Conservation (phyloP, 2,113 vertebrate genomes). For the Centropus bengalensis region DNA sequence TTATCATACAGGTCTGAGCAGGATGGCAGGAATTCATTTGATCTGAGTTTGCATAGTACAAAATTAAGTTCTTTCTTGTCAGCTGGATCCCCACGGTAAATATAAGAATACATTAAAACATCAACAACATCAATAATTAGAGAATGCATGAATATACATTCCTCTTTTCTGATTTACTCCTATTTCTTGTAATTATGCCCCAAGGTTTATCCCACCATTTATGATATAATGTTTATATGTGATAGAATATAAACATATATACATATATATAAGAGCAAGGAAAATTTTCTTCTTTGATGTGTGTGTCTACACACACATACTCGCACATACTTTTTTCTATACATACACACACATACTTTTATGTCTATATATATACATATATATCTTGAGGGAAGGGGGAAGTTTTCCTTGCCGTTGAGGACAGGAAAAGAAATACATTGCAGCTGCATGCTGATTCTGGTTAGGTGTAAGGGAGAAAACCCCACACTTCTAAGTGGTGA, state of each 20-base stretch:
- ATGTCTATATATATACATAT: background rate
- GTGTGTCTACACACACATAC: background rate
- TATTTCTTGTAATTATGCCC: background rate
- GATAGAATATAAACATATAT: background rate
- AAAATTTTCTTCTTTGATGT: conserved; percentile 15
- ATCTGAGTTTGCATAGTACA: conserved; percentile 38
- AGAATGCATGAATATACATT: background rate
- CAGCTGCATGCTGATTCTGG: background rate
- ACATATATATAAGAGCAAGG: background rate
- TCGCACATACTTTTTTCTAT: no score
- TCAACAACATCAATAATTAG: background rate
- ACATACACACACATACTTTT: background rate
- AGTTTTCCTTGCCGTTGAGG: background rate
- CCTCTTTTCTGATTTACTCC: background rate
- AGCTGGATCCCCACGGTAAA: background rate
- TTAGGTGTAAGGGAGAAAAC: background rate
- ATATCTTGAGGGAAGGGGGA: background rate
- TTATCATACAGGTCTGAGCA: conserved; percentile 47
- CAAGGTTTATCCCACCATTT: background rate
- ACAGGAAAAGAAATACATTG: background rate
- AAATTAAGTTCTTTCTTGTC: conserved; percentile 23
- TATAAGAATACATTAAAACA: background rate
- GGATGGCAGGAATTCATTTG: conserved; percentile 55
- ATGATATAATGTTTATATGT: background rate
- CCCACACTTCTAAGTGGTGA: background rate